phyloP scores from a whole-genome alignment of 2,113 vertebrate genomes.

The Rhegmatorhina hoffmannsi region DNA sequence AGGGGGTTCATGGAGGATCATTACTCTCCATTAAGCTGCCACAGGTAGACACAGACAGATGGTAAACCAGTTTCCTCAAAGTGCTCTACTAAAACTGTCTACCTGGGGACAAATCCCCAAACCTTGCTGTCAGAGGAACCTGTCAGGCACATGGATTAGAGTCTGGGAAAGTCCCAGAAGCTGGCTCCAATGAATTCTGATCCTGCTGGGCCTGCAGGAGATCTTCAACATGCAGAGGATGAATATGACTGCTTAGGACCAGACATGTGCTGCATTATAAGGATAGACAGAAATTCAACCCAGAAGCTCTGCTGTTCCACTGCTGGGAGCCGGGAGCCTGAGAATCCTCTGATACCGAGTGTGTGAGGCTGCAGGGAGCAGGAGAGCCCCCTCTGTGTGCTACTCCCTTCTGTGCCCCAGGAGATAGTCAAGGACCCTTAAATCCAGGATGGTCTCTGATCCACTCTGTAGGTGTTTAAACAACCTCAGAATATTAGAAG shows the following conservation, averaged over 20 bases:
- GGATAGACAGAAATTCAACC: not conserved
- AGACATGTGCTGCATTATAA: not conserved
- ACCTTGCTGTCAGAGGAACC: not conserved
- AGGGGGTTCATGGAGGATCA: not conserved
- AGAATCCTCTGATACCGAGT: not conserved
- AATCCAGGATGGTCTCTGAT: not conserved
- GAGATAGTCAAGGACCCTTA: not conserved
- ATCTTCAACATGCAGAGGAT: not conserved
- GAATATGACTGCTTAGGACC: not conserved
- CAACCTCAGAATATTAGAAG: not conserved
- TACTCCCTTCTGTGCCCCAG: not conserved
- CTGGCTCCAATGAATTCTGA: not conserved
- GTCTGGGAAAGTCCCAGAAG: not conserved
- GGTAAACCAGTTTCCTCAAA: not conserved
- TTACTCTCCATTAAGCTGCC: constrained; percentile 48
- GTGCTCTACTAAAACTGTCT: not conserved
- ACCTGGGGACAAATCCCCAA: not conserved
- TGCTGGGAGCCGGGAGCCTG: not conserved
- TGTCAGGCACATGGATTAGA: not conserved
- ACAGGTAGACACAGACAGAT: constrained; percentile 8
- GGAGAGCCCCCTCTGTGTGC: not conserved
- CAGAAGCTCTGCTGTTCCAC: not conserved
- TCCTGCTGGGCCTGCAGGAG: not conserved
- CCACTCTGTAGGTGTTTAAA: not conserved
- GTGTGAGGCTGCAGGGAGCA: not conserved